Percentiles rank a stretch among this genome's conserved stretches.
These are phyloP conservation scores for Cheirogaleus medius DNA, from an alignment of 2,113 vertebrate species.

Conservation along the genomic window DNA sequence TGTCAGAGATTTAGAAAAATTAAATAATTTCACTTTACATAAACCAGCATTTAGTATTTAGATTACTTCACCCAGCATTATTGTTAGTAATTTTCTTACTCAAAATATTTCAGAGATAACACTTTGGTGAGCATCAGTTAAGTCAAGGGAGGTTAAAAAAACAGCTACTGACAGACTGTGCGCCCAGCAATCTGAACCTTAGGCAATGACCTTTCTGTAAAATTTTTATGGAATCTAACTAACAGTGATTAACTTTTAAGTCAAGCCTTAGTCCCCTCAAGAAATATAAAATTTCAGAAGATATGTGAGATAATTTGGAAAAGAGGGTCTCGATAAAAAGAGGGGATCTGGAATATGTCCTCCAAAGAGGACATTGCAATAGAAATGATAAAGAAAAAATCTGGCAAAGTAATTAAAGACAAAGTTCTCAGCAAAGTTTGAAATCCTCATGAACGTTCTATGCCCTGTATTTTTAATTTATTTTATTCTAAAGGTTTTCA, in stretches of 20 bases:
- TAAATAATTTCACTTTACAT: background rate
- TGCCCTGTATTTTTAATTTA: constrained; percentile 4
- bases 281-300: background rate
- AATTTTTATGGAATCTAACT: background rate
- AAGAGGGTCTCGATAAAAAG: background rate
- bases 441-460: background rate
- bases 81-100: background rate
- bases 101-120: background rate
- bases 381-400: background rate
- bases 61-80: background rate
- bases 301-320: background rate
- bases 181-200: background rate
- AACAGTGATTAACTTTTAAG: background rate
- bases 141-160: background rate
- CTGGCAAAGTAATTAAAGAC: background rate
- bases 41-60: background rate
- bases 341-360: background rate
- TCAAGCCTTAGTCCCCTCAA: background rate
- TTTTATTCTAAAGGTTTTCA: constrained; percentile 45
- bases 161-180: background rate
- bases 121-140: background rate
- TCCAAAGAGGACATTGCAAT: background rate
- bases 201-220: background rate
- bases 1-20: constrained; percentile 2
- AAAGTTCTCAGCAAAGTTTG: background rate